These are phyloP conservation scores for Saccopteryx leptura DNA, from an alignment of 2,113 vertebrate genomes.

Conservation along the genomic window DNA sequence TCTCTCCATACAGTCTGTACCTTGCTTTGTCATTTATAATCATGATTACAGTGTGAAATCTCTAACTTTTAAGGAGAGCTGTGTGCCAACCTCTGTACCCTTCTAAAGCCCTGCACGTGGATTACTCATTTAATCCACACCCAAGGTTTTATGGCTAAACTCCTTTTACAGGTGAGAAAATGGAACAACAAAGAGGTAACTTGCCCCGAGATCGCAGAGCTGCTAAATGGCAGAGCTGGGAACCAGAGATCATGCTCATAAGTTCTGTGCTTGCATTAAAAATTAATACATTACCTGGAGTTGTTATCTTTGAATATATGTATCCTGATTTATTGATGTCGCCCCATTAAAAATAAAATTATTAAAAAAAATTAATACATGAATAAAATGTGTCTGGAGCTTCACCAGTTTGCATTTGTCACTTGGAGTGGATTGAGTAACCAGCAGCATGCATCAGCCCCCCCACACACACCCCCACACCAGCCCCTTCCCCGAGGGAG, in stretches of 20 bases:
- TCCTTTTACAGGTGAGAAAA: constrained; percentile 4
- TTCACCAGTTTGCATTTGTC: background rate
- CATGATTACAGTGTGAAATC: background rate
- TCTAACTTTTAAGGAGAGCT: background rate
- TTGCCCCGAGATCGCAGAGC: background rate
- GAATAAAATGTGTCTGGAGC: too few relatives aligned
- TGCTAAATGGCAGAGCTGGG: background rate
- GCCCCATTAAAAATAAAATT: too few relatives aligned
- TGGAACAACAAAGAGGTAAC: background rate
- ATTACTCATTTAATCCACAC: background rate
- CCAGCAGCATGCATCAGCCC: background rate
- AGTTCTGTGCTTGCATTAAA: background rate
- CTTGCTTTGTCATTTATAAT: background rate
- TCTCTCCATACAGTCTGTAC: background rate
- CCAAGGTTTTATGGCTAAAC: background rate
- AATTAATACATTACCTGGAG: background rate
- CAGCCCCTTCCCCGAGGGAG: background rate
- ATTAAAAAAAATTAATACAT: background rate
- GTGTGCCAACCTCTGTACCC: background rate
- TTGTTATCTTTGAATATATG: too few relatives aligned
- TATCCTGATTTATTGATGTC: too few relatives aligned
- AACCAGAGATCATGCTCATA: background rate
- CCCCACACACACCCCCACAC: rapidly evolving
- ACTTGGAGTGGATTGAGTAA: background rate
- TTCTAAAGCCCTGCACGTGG: rapidly evolving